A percentile compares a stretch with the other conserved stretches of the same genome.
These are phyloP conservation scores for Pyrgus malvae DNA, from an alignment of 2,888 invertebrate species.

Conservation along the genomic window DNA sequence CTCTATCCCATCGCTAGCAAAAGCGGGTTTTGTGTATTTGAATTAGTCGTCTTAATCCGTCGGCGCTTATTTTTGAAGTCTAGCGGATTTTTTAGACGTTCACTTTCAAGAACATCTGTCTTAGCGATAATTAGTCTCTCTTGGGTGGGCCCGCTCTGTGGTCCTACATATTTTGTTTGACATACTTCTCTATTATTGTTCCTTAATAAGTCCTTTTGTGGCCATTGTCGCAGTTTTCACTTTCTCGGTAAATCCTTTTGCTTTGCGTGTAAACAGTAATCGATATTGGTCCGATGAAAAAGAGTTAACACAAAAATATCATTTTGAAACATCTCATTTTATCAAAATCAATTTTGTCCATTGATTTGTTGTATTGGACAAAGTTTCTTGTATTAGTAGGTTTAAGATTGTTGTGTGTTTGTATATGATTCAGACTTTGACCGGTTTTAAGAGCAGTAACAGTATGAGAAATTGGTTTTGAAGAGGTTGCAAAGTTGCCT, in stretches of 20 bases:
- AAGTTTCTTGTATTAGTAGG: too few species aligned
- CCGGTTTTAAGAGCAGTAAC: too few species aligned
- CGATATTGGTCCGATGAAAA: conserved; percentile 48
- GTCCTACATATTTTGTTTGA: conserved; percentile 45
- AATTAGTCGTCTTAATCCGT: conserved; percentile 59
- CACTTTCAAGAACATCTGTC: conserved; percentile 75
- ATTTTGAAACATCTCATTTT: too few species aligned
- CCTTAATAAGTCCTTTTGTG: conserved; percentile 60
- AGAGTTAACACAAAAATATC: too few species aligned
- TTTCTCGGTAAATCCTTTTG: conserved; percentile 67
- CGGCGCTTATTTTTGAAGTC: conserved; percentile 78
- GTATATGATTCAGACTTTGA: too few species aligned
- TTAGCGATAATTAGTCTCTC: conserved; percentile 61
- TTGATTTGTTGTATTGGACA: not conserved
- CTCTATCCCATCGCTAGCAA: conserved; percentile 27
- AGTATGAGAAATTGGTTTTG: too few species aligned
- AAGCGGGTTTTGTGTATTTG: conserved; percentile 18
- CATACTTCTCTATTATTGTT: conserved; percentile 55
- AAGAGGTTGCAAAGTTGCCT: too few species aligned
- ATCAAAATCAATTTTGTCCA: not conserved
- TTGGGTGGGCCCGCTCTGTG: conserved; percentile 65
- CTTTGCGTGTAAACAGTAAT: conserved; percentile 64
- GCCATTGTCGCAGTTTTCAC: conserved; percentile 71
- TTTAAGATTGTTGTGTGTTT: too few species aligned
- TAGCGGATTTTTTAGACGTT: conserved; percentile 60